Evolutionary conservation across 2,113 vertebrate genomes (phyloP).

Genomic region (Stigmatopora nigra): DNA sequence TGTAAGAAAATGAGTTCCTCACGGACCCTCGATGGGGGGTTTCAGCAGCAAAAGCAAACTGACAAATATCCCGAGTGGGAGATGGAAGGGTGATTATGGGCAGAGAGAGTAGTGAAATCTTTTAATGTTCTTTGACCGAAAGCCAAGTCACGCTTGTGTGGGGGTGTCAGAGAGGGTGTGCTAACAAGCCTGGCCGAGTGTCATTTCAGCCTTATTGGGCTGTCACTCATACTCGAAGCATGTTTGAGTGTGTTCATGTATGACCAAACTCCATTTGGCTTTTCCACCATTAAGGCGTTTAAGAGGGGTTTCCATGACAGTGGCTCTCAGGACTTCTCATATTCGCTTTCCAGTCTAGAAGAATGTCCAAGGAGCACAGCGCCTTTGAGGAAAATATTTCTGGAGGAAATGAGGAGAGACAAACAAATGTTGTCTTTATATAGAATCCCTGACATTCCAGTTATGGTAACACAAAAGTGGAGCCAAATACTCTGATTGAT

Average conservation of each 20-base stretch:
- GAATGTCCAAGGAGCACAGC: conserved; percentile 23
- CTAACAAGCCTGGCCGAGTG: conserved; percentile 34
- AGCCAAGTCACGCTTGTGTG: conserved; percentile 34
- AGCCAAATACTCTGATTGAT: not conserved
- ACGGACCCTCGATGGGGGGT: conserved; percentile 25
- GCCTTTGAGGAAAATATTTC: conserved; percentile 22
- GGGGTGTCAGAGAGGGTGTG: conserved; percentile 2
- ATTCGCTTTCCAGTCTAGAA: conserved; percentile 38
- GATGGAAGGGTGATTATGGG: conserved; percentile 46
- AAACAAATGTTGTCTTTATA: conserved; percentile 16
- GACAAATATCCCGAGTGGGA: conserved; percentile 38
- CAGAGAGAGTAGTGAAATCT: conserved; percentile 44
- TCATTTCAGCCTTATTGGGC: conserved; percentile 36
- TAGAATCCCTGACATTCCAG: too few species aligned
- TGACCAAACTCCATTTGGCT: conserved; percentile 5
- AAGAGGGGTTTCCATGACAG: conserved; percentile 22
- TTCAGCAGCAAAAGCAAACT: conserved; percentile 40
- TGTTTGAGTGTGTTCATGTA: conserved; percentile 20
- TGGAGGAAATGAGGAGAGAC: conserved; percentile 15
- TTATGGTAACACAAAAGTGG: not conserved
- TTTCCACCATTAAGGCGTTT: conserved; percentile 15
- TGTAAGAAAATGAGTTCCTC: conserved; percentile 46
- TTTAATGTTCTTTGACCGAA: conserved; percentile 54
- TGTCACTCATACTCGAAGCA: conserved; percentile 44
- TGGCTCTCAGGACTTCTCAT: conserved; percentile 8